Percentiles rank a stretch among this genome's conserved stretches.
Evolutionary conservation across 2,797 vertebrate species (phyloP).

Genomic region (Microctenopoma stevenorrisi): DNA sequence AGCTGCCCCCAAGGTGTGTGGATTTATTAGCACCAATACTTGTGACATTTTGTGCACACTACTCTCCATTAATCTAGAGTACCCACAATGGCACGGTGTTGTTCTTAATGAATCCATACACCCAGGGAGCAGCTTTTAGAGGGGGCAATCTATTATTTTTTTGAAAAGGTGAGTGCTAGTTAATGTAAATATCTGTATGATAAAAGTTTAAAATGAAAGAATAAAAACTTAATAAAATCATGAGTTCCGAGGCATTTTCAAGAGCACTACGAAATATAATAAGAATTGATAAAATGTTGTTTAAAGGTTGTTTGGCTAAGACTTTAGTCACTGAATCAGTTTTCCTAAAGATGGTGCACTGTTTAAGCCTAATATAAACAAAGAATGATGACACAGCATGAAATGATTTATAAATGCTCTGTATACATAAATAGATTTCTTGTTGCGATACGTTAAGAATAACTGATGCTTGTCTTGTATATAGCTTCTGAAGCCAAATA

Average conservation of each 20-base stretch:
- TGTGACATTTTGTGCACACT: conserved; percentile 48
- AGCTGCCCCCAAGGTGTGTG: conserved; percentile 37
- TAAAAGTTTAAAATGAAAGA: conserved; percentile 24
- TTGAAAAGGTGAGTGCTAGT: conserved; percentile 32
- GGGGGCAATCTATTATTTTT: not conserved
- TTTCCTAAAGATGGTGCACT: conserved; percentile 12
- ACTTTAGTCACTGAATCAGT: conserved; percentile 15
- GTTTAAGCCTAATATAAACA: not conserved
- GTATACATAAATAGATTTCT: conserved; percentile 17
- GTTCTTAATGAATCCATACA: conserved; percentile 50
- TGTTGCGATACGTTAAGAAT: conserved; percentile 14
- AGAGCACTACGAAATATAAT: conserved; percentile 4
- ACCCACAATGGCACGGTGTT: conserved; percentile 20
- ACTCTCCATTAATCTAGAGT: conserved; percentile 50
- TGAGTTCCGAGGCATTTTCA: not conserved
- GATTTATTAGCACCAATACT: conserved; percentile 51
- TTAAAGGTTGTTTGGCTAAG: conserved; percentile 5
- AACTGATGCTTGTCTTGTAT: conserved; percentile 10
- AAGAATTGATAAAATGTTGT: conserved; percentile 12
- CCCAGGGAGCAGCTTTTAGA: conserved; percentile 43
- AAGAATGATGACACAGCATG: conserved; percentile 38
- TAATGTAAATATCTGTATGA: conserved; percentile 45
- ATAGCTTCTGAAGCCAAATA: conserved; percentile 39
- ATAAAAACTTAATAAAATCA: conserved; percentile 15
- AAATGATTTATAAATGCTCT: conserved; percentile 23